Evolutionary conservation across 2,888 invertebrate species (phyloP).

Genomic region (Ferdinandea cuprea): DNA sequence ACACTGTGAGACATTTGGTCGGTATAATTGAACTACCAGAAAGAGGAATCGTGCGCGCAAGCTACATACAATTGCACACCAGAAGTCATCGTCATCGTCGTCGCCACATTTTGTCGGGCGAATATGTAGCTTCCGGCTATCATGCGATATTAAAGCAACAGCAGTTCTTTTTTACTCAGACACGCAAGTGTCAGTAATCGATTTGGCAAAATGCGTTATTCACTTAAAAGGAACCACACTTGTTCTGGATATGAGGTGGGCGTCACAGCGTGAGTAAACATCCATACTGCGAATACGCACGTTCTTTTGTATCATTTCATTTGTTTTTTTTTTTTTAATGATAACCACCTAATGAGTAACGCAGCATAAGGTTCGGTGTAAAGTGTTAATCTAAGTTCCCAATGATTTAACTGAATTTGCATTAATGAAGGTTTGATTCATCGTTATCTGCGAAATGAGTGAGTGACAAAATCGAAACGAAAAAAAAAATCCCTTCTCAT

Average conservation of each 20-base stretch:
- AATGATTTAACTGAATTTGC: conserved; percentile 45
- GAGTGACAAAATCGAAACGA: conserved; percentile 38
- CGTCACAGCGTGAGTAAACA: conserved; percentile 32
- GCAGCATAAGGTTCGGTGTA: neutral
- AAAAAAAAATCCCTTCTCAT: conserved; percentile 43
- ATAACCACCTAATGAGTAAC: conserved; percentile 25
- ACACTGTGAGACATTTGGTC: conserved; percentile 50
- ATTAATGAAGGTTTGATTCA: conserved; percentile 55
- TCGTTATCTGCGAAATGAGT: conserved; percentile 6
- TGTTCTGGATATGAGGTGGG: conserved; percentile 37
- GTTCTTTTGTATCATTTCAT: no score
- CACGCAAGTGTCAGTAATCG: conserved; percentile 65
- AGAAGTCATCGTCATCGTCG: conserved; percentile 63
- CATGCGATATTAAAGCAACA: conserved; percentile 61
- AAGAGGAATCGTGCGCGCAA: neutral
- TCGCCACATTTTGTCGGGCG: conserved; percentile 47
- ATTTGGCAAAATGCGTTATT: conserved; percentile 39
- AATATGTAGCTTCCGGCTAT: conserved; percentile 63
- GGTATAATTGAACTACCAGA: neutral
- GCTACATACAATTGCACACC: conserved; percentile 40
- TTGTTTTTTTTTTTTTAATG: neutral
- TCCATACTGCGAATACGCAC: conserved; percentile 12
- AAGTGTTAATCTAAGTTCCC: conserved; percentile 32
- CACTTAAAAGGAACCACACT: neutral
- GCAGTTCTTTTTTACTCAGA: conserved; percentile 50